Conservation (phyloP, 1,140 invertebrate genomes). For the Drosophila bocqueti region DNA sequence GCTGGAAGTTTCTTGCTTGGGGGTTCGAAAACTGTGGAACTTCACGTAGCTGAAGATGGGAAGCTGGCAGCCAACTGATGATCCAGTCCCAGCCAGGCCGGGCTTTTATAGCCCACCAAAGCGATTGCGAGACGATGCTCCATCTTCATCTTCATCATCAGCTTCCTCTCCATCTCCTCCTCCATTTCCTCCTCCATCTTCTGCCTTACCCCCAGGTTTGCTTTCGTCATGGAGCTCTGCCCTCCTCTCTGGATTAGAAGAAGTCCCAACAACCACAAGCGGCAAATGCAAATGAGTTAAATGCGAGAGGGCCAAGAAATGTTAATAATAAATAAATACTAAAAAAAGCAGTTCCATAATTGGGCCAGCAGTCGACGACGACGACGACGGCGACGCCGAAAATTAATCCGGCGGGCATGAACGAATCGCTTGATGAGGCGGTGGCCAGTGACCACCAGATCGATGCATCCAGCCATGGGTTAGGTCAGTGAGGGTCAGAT, state of each 20-base stretch:
- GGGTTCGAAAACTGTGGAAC: slow-evolving; percentile 71
- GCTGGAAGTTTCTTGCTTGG: slow-evolving; percentile 81
- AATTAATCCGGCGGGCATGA: slow-evolving; percentile 41
- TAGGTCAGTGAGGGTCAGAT: slow-evolving; percentile 28
- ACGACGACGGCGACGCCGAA: neutral
- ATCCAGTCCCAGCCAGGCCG: slow-evolving; percentile 6
- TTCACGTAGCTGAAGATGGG: slow-evolving; percentile 72
- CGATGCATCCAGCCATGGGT: slow-evolving; percentile 15
- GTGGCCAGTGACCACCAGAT: slow-evolving; percentile 10
- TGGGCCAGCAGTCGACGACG: slow-evolving; percentile 27
- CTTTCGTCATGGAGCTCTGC: slow-evolving; percentile 35
- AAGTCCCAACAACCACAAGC: slow-evolving; percentile 24
- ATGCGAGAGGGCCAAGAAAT: slow-evolving; percentile 35
- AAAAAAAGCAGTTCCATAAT: slow-evolving; percentile 57
- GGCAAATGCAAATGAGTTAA: slow-evolving; percentile 41
- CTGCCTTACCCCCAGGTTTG: neutral
- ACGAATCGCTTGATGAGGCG: slow-evolving; percentile 27
- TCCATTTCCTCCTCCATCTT: neutral
- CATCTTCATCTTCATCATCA: slow-evolving; percentile 3
- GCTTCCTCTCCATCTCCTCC: neutral
- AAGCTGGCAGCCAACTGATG: slow-evolving; percentile 66
- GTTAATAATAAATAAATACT: slow-evolving; percentile 54
- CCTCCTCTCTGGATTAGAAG: slow-evolving; percentile 15
- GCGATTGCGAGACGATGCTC: slow-evolving; percentile 38
- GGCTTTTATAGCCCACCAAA: slow-evolving; percentile 54